These are phyloP conservation scores for Tragelaphus strepsiceros DNA, from an alignment of 2,113 vertebrate genomes.

Conservation along the genomic window DNA sequence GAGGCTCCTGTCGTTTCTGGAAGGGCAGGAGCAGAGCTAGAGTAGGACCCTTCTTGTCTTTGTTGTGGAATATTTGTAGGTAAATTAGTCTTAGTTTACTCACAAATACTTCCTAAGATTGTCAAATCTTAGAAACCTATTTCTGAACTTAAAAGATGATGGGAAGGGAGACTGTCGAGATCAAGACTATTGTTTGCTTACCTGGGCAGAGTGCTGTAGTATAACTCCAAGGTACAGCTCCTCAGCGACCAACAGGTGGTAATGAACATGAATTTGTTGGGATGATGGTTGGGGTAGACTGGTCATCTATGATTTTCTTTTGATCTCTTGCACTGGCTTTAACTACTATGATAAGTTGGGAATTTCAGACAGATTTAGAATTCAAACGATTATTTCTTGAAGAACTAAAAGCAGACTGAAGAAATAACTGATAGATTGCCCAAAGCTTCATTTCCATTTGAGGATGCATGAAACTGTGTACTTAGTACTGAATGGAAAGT, in stretches of 20 bases:
- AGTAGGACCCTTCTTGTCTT: neutral
- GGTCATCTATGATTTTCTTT: neutral
- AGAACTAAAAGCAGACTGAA: constrained; percentile 19
- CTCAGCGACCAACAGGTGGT: neutral
- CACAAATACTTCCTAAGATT: neutral
- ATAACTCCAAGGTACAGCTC: neutral
- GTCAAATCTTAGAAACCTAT: neutral
- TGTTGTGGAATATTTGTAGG: neutral
- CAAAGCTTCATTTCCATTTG: constrained; percentile 6
- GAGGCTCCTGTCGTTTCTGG: neutral
- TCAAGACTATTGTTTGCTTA: neutral
- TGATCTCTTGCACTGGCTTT: neutral
- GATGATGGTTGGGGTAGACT: neutral
- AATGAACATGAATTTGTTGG: neutral
- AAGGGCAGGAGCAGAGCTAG: neutral
- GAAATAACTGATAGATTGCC: constrained; percentile 32
- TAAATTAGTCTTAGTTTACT: neutral
- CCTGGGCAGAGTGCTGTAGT: neutral
- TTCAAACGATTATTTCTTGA: constrained; percentile 5
- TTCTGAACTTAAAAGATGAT: neutral
- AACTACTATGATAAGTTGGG: neutral
- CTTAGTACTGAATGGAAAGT: neutral
- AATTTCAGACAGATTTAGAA: constrained; percentile 4
- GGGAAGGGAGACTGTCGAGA: neutral
- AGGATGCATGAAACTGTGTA: neutral